Base-by-base conservation (phyloP, 2,797 vertebrate species). In the Coregonus ussuriensis region DNA sequence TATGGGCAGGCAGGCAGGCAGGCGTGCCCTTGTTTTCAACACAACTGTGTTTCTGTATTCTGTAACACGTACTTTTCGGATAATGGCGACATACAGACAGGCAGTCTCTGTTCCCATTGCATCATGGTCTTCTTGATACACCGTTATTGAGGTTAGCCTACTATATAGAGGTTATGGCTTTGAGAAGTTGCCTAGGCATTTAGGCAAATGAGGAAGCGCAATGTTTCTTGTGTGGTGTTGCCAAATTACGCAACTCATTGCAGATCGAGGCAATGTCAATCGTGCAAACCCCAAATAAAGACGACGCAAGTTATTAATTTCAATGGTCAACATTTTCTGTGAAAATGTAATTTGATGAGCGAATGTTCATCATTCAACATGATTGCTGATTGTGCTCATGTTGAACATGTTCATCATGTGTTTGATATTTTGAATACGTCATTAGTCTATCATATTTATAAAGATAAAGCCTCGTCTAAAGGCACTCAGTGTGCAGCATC, bases 1-100 rank as follows among this genome's bases (percentile, higher is more conserved):
- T 5, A 56, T 18, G 15, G 4, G 7, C 25, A 25, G 25, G 25
- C 15, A 47, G 16, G 21, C 51, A 18, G 37, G 76, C 62, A 66
- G 21, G 47, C 59, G 29, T 66, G 35, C 15, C 56, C 41, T 14
- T 73, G 71, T 54, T 72, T 53, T 31, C 51, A 72, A 54, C 69
- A 51, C 18, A 52, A 71, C 70, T 5, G 7, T 51, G 70, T 71
- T 51, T 52, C 7, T 9, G n/a, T 71, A 3, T 25, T 14, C 13
- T 41, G 3, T 47, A n/a, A 14, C 21, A 13, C 6, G 51, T 14
- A 4, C 31, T 53, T 29, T 15, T 6, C 2, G 47, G 33, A 68
- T 47, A 53, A 71, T 29, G 25, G 21, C 37, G 2, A 71, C n/a
- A 1, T 1, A 53, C 47, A 29, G 9, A 15, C 14, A 71, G n/a